Percentiles rank a stretch among this genome's conserved stretches.
phyloP scores from a whole-genome alignment of 2,888 invertebrate genomes.

The Teleogryllus oceanicus region DNA sequence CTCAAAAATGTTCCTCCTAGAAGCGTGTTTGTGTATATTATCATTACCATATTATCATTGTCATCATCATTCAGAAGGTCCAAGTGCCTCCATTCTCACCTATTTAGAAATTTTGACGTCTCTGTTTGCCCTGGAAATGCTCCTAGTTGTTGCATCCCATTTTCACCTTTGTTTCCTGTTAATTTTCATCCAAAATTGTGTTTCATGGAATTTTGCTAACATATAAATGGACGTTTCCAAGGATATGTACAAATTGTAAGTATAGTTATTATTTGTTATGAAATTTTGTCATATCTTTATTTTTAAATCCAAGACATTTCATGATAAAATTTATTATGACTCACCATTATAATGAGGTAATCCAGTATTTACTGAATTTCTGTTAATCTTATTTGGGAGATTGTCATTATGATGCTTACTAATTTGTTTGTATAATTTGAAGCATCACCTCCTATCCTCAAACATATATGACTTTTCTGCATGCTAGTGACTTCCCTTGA shows the following conservation, averaged over 20 bases:
- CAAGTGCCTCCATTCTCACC: constrained; percentile 23
- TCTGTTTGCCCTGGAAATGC: constrained; percentile 12
- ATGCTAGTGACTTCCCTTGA: neutral
- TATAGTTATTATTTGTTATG: constrained; percentile 34
- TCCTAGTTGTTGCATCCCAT: constrained; percentile 31
- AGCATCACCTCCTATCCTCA: neutral
- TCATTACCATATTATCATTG: neutral
- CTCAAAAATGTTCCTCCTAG: constrained; percentile 18
- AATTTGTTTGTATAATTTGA: neutral
- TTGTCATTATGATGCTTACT: neutral
- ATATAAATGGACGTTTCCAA: constrained; percentile 38
- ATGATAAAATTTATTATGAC: neutral
- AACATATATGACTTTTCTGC: neutral
- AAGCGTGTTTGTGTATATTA: constrained; percentile 24
- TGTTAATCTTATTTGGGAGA: neutral
- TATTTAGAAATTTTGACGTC: constrained; percentile 25
- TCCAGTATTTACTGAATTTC: neutral
- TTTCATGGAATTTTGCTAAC: constrained; percentile 39
- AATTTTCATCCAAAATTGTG: constrained; percentile 38
- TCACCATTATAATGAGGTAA: constrained; percentile 3
- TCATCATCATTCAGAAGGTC: constrained; percentile 20
- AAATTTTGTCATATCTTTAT: constrained; percentile 7
- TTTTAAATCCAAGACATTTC: neutral
- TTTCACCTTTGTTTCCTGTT: constrained; percentile 34
- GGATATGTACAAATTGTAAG: constrained; percentile 39